Evolutionary conservation across 2,888 invertebrate genomes (phyloP), one percentile per base, ranked within the genome.

Genomic region (Escarpia spicata): DNA sequence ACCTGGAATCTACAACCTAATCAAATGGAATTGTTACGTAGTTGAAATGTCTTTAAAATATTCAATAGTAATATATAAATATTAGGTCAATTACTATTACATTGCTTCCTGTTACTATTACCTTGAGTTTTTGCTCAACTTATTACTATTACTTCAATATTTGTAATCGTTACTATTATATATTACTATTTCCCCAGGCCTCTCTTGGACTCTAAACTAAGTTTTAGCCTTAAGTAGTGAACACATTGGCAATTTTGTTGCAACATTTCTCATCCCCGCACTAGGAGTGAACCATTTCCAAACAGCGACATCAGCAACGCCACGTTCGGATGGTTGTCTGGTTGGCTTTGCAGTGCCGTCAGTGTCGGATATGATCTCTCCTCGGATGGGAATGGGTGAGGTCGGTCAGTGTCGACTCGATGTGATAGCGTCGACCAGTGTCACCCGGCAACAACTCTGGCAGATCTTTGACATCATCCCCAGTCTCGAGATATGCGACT

Each of bases 351-450:
- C 75, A 75, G 75, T 26, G 75, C 75, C 75, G 19, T 75, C 75
- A 0, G 75, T 75, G 4, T 15, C 75, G 75, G 75, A 75, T 26
- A 75, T 75, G 75, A 75, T 75, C n/a, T 75, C 75, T 75, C 75
- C 75, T 1, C 75, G 75, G 75, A 75, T 75, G 75, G 75, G 75
- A 4, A 26, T 26, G 75, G 75, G 75, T 6, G 75, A 75, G n/a
- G 75, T 75, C n/a, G 75, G 75, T 31, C 91, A 91, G 91, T 91
- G 91, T 44, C 43, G 91, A 43, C 91, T 91, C 15, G 91, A 91
- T 12, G 91, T 91, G 91, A 91, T 43, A 26, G 91, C 43, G 43
- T 91, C 43, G 15, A 43, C 43, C 43, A 43, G 91, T 31, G 44
- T 91, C 43, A 91, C 91, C 3, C 43, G 37, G 37, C 43, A 44